Base-by-base conservation (phyloP, 2,113 vertebrate species). In the Pachyramphus minor region DNA sequence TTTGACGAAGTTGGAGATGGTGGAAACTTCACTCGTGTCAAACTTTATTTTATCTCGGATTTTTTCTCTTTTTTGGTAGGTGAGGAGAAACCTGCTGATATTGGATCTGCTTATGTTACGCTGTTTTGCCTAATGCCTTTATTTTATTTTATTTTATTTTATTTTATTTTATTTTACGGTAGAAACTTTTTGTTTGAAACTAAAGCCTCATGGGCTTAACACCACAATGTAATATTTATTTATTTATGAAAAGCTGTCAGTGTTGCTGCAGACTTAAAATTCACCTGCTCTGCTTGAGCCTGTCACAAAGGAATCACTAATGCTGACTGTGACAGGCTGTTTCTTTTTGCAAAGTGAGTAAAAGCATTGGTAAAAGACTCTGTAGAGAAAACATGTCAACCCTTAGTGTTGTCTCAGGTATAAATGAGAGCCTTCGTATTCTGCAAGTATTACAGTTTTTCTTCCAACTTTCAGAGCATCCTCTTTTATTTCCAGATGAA, bases 401-500 rank as follows among this genome's bases (percentile, higher is more conserved):
- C n/a, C 55, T 79, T 91, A 89, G 74, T 0, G 0, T 74, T 96
- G 31, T 75, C 64, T 71, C 55, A 71, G 90, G 25, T 37, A 45
- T 79, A 94, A 87, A 59, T 24, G 67, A 93, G 94, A 94, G 78
- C 78, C 62, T 96, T 81, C 89, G 89, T 87, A 39, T 96, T 96
- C 93, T 98, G 89, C 87, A 86, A 87, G 60, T 92, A 69, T 80
- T 67, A 59, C 89, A 95, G 66, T 78, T 96, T 94, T 95, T 93
- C 91, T 91, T 96, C 78, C 92, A 96, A 95, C 94, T 98, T 97
- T 98, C 97, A 98, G 97, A 97, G 90, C 97, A 93, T 97, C 91
- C 98, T 98, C 92, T 98, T 98, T 97, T 98, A 89, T 97, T 98
- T 97, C 92, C 98, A 99, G 99, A 99, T 99, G 99, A 99, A 99